Percentiles rank a stretch among this genome's conserved stretches.
phyloP scores from a whole-genome alignment of 1,140 invertebrate genomes.

The Drosophila busckii region DNA sequence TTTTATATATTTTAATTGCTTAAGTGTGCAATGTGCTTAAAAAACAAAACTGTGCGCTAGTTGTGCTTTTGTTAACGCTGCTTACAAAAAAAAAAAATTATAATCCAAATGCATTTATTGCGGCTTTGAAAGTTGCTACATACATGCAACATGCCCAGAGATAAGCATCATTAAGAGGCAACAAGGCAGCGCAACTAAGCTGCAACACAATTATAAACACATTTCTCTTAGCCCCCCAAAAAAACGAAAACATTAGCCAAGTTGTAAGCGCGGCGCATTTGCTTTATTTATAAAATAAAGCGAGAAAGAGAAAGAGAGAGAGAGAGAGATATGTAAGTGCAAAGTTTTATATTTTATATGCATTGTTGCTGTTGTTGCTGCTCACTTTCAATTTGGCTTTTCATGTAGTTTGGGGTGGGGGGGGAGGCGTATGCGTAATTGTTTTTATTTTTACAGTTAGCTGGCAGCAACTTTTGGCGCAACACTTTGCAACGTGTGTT shows the following conservation, averaged over 20 bases:
- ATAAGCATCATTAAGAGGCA: constrained; percentile 19
- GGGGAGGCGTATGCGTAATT: constrained; percentile 45
- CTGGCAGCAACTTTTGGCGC: constrained; percentile 54
- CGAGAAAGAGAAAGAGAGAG: not conserved
- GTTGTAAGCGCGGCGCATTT: not conserved
- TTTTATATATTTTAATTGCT: too few species aligned
- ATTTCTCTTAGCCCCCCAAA: constrained; percentile 40
- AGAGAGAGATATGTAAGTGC: not conserved
- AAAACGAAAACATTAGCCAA: not conserved
- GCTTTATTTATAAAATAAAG: not conserved
- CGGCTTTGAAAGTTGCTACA: constrained; percentile 5
- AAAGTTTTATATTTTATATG: constrained; percentile 41
- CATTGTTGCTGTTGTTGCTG: too few species aligned
- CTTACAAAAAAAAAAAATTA: too few species aligned
- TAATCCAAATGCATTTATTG: too few species aligned
- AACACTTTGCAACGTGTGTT: constrained; percentile 53
- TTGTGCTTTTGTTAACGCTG: too few species aligned
- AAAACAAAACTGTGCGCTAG: too few species aligned
- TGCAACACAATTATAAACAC: constrained; percentile 62
- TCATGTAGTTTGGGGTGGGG: constrained; percentile 29
- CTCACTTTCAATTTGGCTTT: constrained; percentile 64
- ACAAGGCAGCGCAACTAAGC: constrained; percentile 16
- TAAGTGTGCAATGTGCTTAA: too few species aligned
- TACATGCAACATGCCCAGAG: constrained; percentile 9
- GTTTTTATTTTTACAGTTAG: constrained; percentile 31